phyloP scores from a whole-genome alignment of 1,140 invertebrate species.

The Drosophila ficusphila region DNA sequence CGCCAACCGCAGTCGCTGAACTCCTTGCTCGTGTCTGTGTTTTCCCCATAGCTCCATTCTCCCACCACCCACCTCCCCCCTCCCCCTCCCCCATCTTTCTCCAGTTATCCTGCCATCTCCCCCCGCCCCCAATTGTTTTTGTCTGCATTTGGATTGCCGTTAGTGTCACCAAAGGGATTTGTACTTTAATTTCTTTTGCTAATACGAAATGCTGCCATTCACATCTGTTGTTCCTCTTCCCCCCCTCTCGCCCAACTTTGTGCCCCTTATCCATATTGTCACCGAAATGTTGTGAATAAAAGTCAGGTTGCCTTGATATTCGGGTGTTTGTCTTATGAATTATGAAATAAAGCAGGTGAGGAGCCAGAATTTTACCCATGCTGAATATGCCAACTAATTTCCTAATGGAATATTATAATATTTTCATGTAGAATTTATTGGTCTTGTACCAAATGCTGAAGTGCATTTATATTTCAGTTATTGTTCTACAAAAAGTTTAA shows the following conservation, averaged over 20 bases:
- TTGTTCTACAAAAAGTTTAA: no score
- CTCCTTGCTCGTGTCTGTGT: conserved; percentile 5
- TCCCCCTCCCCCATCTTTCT: no score
- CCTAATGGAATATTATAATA: conserved; percentile 29
- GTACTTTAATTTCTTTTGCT: conserved; percentile 73
- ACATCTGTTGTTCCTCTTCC: conserved; percentile 13
- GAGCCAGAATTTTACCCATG: conserved; percentile 1
- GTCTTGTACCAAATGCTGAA: no score
- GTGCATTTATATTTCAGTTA: no score
- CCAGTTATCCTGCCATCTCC: background rate
- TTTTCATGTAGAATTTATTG: background rate
- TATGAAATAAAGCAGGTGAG: conserved; percentile 38
- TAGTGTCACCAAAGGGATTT: conserved; percentile 67
- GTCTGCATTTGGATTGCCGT: conserved; percentile 40
- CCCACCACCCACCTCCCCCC: no score
- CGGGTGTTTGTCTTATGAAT: conserved; percentile 15
- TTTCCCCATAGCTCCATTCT: no score
- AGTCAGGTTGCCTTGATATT: conserved; percentile 5
- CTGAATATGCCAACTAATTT: conserved; percentile 21
- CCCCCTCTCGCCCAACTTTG: background rate
- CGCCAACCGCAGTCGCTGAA: conserved; percentile 58
- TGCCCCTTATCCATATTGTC: conserved; percentile 12
- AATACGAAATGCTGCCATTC: conserved; percentile 40
- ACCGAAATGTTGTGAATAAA: conserved; percentile 23
- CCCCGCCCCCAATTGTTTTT: background rate